Percentiles rank a stretch among this genome's conserved stretches.
These are phyloP conservation scores for Synanthedon tipuliformis DNA, from an alignment of 2,888 invertebrate species.

Conservation along the genomic window DNA sequence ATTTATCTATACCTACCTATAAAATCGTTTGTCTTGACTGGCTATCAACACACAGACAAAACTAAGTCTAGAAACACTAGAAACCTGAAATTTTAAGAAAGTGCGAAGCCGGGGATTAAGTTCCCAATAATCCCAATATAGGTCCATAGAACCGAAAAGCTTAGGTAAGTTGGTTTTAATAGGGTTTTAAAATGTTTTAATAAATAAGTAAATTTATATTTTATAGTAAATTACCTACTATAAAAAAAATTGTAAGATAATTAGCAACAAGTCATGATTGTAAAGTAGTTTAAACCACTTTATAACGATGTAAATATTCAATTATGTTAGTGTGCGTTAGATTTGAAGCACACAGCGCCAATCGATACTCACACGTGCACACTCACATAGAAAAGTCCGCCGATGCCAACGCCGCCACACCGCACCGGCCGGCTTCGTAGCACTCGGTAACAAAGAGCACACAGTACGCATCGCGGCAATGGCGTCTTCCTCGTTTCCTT, in stretches of 20 bases:
- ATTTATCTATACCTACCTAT: too few relatives aligned
- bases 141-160: too few relatives aligned
- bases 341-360: background rate
- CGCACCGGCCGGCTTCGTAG: slow-evolving; percentile 4
- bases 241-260: background rate
- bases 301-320: background rate
- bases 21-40: too few relatives aligned
- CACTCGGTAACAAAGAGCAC: slow-evolving; percentile 3
- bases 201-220: too few relatives aligned
- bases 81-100: too few relatives aligned
- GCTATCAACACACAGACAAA: too few relatives aligned
- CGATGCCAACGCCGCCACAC: background rate
- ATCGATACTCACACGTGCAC: background rate
- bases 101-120: too few relatives aligned
- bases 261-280: background rate
- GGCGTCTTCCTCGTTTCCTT: slow-evolving; percentile 42
- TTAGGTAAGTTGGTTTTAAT: too few relatives aligned
- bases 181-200: too few relatives aligned
- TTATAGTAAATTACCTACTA: too few relatives aligned
- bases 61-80: too few relatives aligned
- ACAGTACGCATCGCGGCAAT: slow-evolving; percentile 11
- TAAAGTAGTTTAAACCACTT: background rate
- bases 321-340: background rate
- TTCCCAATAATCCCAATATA: too few relatives aligned
- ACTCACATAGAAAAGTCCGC: background rate